Evolutionary conservation across 2,797 vertebrate species (phyloP).

Genomic region (Eremophila alpestris): DNA sequence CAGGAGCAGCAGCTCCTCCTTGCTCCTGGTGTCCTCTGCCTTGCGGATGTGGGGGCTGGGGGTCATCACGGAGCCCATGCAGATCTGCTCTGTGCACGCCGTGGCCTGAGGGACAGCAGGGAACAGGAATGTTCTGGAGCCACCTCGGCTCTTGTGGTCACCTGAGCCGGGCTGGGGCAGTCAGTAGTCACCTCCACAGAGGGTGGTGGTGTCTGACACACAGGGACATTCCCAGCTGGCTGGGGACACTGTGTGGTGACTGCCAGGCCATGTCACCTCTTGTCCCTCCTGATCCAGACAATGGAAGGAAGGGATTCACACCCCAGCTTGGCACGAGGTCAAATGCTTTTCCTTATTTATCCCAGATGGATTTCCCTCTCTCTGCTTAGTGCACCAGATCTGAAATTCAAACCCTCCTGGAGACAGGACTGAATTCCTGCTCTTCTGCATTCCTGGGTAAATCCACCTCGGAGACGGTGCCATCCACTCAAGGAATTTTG

Average conservation of each 20-base stretch:
- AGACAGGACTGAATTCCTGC: not conserved
- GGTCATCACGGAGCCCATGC: slow-evolving; percentile 89
- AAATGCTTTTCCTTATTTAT: not conserved
- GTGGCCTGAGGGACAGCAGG: slow-evolving; percentile 78
- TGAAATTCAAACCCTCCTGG: not conserved
- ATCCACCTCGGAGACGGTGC: accelerated
- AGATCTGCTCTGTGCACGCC: slow-evolving; percentile 87
- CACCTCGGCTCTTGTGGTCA: too few relatives aligned
- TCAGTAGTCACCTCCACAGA: accelerated
- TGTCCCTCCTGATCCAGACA: accelerated
- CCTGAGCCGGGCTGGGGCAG: not conserved
- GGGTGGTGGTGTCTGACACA: not conserved
- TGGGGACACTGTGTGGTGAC: not conserved
- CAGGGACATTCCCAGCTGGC: not conserved
- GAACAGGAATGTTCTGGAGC: accelerated
- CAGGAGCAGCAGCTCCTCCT: slow-evolving; percentile 87
- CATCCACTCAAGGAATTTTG: not conserved
- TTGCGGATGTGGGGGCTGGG: slow-evolving; percentile 82
- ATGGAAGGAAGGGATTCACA: not conserved
- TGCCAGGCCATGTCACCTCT: not conserved
- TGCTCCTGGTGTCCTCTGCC: slow-evolving; percentile 84
- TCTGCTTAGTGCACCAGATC: not conserved
- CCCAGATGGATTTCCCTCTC: not conserved
- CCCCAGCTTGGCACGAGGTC: not conserved
- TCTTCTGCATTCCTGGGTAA: not conserved